Evolutionary conservation across 2,888 invertebrate species (phyloP), one percentile per base, ranked within the genome.

Genomic region (Hesperia comma): DNA sequence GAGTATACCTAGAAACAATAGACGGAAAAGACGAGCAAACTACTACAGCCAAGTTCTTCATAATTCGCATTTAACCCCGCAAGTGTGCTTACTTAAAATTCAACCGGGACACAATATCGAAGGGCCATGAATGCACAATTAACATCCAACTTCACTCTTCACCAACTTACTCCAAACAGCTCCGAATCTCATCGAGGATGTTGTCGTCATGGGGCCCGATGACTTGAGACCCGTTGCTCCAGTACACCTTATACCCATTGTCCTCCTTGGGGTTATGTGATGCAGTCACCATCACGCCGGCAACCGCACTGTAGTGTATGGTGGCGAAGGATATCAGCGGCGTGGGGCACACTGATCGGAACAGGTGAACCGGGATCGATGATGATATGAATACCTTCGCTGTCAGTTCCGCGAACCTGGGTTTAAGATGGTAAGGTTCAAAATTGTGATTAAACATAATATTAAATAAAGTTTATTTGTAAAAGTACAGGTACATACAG

Each of bases 211-310:
- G 96, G 0, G 99, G 99, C 0, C 97, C 86, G 69, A 98, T 96
- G 70, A 99, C 99, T 94, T 99, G 99, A 7, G 98, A 96, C 0
- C 99, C 98, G 86, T 99, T 99, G 8, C 94, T 92, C 96, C 98
- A 99, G 85, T 99, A 99, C 6, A 99, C 99, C 93, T 99, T 99
- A 82, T 99, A 99, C 1, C 99, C 99, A 82, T 99, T 99, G 81
- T 99, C 98, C 33, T 98, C 95, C 82, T 97, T 98, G 0, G 98
- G 99, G 88, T 99, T 99, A 80, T 99, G 99, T 0, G 98, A 98
- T 0, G 99, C 99, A 0, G 99, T 99, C 6, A 99, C 95, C 97
- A 99, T 98, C 6, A 99, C 94, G 0, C 99, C 99, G 46, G 96
- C 97, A 0, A 95, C 95, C 64, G 97, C 96, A 17, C 95, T 94